Conservation (phyloP, 2,888 invertebrate genomes). For the Plusia festucae region DNA sequence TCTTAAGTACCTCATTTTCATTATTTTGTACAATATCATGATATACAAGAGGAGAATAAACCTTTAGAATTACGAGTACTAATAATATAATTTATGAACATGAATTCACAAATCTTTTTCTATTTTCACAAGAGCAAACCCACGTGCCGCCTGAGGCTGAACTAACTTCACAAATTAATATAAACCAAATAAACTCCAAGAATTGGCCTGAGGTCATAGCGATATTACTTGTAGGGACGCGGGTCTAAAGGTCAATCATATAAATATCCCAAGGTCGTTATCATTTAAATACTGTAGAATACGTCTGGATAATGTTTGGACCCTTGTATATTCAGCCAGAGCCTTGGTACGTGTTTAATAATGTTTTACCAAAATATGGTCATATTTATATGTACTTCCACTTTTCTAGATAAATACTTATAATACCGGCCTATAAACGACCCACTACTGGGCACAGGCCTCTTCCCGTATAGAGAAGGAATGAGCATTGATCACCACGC, state of each 20-base stretch:
- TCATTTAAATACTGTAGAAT: not conserved
- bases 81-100: not conserved
- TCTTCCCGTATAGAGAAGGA: too few relatives aligned
- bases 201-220: not conserved
- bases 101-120: not conserved
- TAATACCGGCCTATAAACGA: too few relatives aligned
- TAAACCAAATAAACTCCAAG: conserved; percentile 4
- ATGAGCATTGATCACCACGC: too few relatives aligned
- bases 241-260: conserved; percentile 1
- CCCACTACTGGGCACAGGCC: too few relatives aligned
- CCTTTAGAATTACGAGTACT: too few relatives aligned
- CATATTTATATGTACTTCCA: too few relatives aligned
- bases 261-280: not conserved
- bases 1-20: too few relatives aligned
- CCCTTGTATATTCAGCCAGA: not conserved
- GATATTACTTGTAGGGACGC: not conserved
- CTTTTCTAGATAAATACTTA: too few relatives aligned
- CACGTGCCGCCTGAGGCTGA: not conserved
- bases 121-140: not conserved
- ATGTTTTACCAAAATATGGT: too few relatives aligned
- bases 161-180: conserved; percentile 1
- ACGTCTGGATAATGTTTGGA: not conserved
- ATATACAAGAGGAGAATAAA: too few relatives aligned
- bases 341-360: too few relatives aligned
- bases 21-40: too few relatives aligned